Percentiles rank a stretch among this genome's conserved stretches.
Conservation (phyloP, 1,140 invertebrate genomes). For the Vollenhovia emeryi region DNA sequence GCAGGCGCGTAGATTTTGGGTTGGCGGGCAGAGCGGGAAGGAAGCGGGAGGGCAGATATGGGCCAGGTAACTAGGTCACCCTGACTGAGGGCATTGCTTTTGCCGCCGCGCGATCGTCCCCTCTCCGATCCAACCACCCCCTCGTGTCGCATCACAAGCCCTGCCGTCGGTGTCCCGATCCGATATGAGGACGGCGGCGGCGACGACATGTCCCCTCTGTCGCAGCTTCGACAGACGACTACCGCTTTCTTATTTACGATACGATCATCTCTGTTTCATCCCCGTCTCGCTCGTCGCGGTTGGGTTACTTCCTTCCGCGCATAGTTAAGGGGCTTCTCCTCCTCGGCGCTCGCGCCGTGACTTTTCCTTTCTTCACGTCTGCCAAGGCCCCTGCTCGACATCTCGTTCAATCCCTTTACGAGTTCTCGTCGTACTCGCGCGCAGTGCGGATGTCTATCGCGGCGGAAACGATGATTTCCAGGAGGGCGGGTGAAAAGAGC, state of each 20-base stretch:
- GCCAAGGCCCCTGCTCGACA: neutral
- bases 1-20: constrained; percentile 62
- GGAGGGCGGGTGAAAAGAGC: neutral
- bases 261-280: neutral
- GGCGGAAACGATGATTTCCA: constrained; percentile 12
- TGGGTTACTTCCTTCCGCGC: constrained; percentile 33
- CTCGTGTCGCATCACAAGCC: constrained; percentile 24
- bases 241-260: constrained; percentile 17
- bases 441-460: neutral
- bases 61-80: constrained; percentile 79
- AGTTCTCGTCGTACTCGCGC: neutral
- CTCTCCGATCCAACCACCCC: constrained; percentile 19
- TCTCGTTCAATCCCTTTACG: constrained; percentile 27
- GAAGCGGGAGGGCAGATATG: constrained; percentile 62
- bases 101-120: constrained; percentile 65
- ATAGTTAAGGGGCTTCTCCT: constrained; percentile 32
- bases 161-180: constrained; percentile 35
- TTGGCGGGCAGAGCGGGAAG: constrained; percentile 9
- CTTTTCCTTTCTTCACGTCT: constrained; percentile 23
- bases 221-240: constrained; percentile 19
- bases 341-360: constrained; percentile 5
- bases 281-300: neutral
- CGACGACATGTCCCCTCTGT: neutral
- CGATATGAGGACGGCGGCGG: constrained; percentile 6
- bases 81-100: constrained; percentile 78